Conservation (phyloP, 1,140 invertebrate genomes). For the Dreissena rostriformis region DNA sequence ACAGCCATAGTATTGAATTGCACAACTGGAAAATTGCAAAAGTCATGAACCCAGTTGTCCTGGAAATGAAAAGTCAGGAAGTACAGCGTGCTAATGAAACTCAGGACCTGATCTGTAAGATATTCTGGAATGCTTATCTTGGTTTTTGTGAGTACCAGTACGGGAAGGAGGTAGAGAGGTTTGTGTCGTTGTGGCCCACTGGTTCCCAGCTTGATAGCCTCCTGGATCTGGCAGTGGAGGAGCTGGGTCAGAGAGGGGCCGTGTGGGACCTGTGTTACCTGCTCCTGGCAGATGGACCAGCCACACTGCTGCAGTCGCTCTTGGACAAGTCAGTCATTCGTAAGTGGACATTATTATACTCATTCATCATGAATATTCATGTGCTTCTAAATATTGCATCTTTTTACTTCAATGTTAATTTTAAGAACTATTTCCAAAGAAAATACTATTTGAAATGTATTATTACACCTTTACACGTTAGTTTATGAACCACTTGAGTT, state of each 20-base stretch:
- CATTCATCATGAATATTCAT: no score
- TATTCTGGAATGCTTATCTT: slow-evolving; percentile 35
- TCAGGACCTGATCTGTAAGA: slow-evolving; percentile 23
- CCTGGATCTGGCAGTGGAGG: slow-evolving; percentile 10
- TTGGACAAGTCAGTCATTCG: slow-evolving; percentile 32
- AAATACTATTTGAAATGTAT: no score
- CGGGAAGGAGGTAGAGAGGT: slow-evolving; percentile 14
- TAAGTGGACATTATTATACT: slow-evolving; percentile 9
- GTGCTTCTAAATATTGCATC: no score
- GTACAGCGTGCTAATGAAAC: slow-evolving; percentile 13
- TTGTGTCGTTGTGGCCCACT: slow-evolving; percentile 38
- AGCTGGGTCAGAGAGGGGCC: slow-evolving; percentile 24
- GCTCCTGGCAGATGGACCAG: slow-evolving; percentile 16
- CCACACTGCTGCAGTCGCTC: slow-evolving; percentile 1
- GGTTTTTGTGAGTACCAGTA: slow-evolving; percentile 25
- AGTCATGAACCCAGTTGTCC: not conserved
- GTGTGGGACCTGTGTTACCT: slow-evolving; percentile 35
- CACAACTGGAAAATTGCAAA: not conserved
- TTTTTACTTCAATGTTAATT: no score
- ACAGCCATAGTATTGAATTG: slow-evolving; percentile 14
- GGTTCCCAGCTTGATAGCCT: not conserved
- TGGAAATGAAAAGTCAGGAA: not conserved
- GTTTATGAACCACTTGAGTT: no score
- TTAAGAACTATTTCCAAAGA: no score
- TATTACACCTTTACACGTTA: no score